These are phyloP conservation scores for Styela clava DNA, from an alignment of 23 tunicate genomes.

Conservation along the genomic window DNA sequence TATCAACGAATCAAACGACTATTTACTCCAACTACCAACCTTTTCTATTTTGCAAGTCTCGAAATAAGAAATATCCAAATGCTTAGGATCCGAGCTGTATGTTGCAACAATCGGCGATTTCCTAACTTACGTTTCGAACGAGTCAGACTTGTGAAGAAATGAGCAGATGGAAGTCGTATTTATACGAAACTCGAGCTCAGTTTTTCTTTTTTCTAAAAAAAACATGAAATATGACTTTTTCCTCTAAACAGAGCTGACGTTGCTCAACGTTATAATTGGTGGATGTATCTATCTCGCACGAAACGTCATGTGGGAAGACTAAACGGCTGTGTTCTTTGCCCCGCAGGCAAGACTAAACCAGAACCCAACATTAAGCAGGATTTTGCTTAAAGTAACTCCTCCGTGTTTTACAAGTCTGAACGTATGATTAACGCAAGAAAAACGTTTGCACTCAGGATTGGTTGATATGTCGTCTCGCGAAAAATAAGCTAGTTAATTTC, in stretches of 20 bases:
- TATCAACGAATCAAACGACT: no score
- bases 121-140: background rate
- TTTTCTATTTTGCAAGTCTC: background rate
- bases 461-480: background rate
- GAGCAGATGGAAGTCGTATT: background rate
- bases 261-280: background rate
- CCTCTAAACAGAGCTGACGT: background rate
- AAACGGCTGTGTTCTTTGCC: background rate
- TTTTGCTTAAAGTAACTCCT: background rate
- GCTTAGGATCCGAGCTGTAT: background rate
- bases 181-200: background rate
- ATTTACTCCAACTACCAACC: no score
- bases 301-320: background rate
- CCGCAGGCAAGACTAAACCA: background rate
- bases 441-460: background rate
- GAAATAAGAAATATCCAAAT: background rate
- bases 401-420: background rate
- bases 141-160: background rate
- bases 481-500: no score
- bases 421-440: background rate
- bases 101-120: background rate
- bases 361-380: background rate
- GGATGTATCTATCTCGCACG: background rate
- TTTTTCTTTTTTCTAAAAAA: background rate
- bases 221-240: background rate